Evolutionary conservation across 2,797 vertebrate species (phyloP), one percentile per base, ranked within the genome.

Genomic region (Hydrocynus forskahlii): DNA sequence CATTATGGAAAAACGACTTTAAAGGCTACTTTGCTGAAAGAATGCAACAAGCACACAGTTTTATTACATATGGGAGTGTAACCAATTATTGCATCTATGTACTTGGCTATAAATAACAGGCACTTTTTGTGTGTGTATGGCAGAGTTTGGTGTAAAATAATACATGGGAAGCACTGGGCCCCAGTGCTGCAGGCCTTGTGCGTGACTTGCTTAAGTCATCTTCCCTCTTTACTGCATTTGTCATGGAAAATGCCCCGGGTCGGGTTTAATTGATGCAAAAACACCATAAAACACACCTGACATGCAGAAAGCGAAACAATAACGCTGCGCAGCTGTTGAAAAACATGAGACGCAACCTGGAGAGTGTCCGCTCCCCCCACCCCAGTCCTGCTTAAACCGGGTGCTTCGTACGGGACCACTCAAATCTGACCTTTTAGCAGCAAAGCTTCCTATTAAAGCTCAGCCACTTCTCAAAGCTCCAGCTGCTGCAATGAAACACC

Each of bases 271-370:
- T 87, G 86, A 87, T 83, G 68, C 76, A n/a, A 81, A 88, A 89
- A 87, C 80, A 70, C 81, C 75, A 83, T 88, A 86, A 91, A 84
- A 87, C 81, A 84, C 88, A 88, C 85, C 85, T 91, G 88, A 90
- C 84, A 81, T 60, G 70, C 68, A 76, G 73, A 80, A 64, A 73
- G 74, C 38, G 12, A 69, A 75, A 78, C 82, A 78, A 80, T 86
- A 88, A 87, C 71, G 63, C 76, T 29, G 78, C 40, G 68, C 88
- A 89, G 88, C 87, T 89, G 89, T 78, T 57, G 63, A 48, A 72
- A 73, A 57, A 78, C 63, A 66, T 63, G 67, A 72, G 35, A 1
- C 40, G 9, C 50, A 59, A 29, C 35, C 43, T 40, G 57, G 55
- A 38, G 19, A 50, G 16, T 17, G 12, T 19, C 64, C 21, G 25